Base-by-base conservation (phyloP, 2,113 vertebrate genomes). In the Notechis scutatus region DNA sequence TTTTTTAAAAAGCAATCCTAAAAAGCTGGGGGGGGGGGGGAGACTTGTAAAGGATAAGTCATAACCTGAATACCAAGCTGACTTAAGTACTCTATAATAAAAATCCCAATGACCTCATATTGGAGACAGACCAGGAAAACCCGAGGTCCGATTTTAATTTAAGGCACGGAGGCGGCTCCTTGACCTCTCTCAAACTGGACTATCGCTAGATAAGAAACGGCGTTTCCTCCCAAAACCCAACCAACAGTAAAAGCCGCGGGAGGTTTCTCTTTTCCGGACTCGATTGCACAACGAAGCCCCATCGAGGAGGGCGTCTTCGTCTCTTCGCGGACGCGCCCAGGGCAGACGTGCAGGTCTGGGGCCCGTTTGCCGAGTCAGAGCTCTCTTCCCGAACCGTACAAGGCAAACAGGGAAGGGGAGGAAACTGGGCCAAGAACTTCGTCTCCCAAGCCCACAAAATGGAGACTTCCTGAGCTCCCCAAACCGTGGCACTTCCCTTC, bases 381-480 rank as follows among this genome's bases (percentile, higher is more conserved):
- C 47, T 42, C 34, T 23, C 12, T 61, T 86, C 12, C 59, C 3
- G 59, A 15, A 18, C 20, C 90, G 26, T 50, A 64, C 29, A 9
- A 92, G 64, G 88, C n/a, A 54, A 69, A 64, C n/a, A 34, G 18
- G 42, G 42, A 7, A 12, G 21, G 29, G 8, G 29, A 61, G 34
- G 57, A 54, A 64, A 74, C 3, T 1, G 15, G 87, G 42, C 11
- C 64, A 89, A 89, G 55, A 55, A n/a, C 87, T 54, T 42, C 90
- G 1, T 11, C 90, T 20, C 23, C 14, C 34, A 14, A 61, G 29
- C 64, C 92, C 3, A 93, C 94, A 96, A 95, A 93, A 96, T 95
- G 95, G 96, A 93, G 92, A 45, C 91, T 50, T 29, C 50, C 34
- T 42, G 29, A 18, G 87, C 87, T 88, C 87, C 24, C 87, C 5